Evolutionary conservation across 2,888 invertebrate species (phyloP), one percentile per base, ranked within the genome.

Genomic region (Drosophila quinaria): DNA sequence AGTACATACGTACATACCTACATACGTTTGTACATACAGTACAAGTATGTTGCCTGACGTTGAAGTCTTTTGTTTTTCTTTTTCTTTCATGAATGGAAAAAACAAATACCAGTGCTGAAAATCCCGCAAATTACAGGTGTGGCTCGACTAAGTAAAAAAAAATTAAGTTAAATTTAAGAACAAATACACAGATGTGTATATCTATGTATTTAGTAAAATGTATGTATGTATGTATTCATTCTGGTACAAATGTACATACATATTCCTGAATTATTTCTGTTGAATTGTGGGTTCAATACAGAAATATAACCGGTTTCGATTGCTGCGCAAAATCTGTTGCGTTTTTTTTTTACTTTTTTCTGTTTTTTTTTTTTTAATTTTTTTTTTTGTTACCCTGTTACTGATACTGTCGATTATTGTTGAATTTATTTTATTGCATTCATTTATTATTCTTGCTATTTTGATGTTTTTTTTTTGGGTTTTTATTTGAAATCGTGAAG

Each of bases 1-100:
- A n/a, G n/a, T n/a, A n/a, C n/a, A n/a, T n/a, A n/a, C n/a, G 62
- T 73, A 59, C 59, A 44, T 54, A 67, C 74, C 31, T 31, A 9
- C 9, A 31, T 2, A 31, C 31, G 9, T 31, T 5, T 5, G 5
- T 6, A 6, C 31, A 9, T 31, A 9, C 31, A 35, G 54, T 55
- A 64, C 52, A 67, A 59, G 73, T 78, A 73, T 68, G 71, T 65
- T 68, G 70, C 58, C 70, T 74, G 74, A 44, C 55, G 67, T 78
- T 79, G 68, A 78, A 78, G 78, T 78, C 78, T 78, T 79, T 79
- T 75, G 74, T 74, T 78, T 25, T 22, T 11, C 29, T 59, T 55
- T 25, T 61, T 41, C 19, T 33, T 50, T 46, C 25, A 29, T 74
- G 6, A 35, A 25, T 41, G 37, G 25, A 50, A 50, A 64, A 17